These are phyloP conservation scores for Orius laevigatus DNA, from an alignment of 1,140 invertebrate species.

Conservation along the genomic window DNA sequence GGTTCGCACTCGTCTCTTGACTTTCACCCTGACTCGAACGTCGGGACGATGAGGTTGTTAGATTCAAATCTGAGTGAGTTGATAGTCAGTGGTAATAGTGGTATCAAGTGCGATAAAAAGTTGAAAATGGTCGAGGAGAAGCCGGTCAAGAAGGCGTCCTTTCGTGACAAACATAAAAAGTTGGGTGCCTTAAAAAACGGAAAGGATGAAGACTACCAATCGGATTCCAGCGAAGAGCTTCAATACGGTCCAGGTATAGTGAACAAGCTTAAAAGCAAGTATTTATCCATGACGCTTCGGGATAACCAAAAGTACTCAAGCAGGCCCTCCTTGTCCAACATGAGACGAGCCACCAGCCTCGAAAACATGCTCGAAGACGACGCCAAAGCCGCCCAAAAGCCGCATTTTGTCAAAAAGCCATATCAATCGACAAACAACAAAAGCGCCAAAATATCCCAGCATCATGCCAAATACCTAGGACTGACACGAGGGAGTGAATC, in stretches of 20 bases:
- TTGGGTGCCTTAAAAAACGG: constrained; percentile 8
- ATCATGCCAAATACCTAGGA: constrained; percentile 17
- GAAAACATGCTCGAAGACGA: constrained; percentile 67
- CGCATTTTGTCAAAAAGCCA: constrained; percentile 16
- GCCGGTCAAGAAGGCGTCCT: constrained; percentile 12
- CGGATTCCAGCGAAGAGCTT: constrained; percentile 55
- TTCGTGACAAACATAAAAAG: constrained; percentile 18
- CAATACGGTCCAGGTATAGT: constrained; percentile 86
- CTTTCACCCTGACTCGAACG: constrained; percentile 4
- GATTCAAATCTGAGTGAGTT: constrained; percentile 24
- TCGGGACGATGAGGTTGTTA: constrained; percentile 28
- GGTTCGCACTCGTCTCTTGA: not conserved
- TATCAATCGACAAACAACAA: constrained; percentile 2
- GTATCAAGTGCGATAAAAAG: constrained; percentile 8
- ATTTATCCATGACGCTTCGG: constrained; percentile 60
- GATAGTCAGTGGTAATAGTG: constrained; percentile 13
- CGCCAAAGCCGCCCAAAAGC: constrained; percentile 21
- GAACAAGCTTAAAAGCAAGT: constrained; percentile 65
- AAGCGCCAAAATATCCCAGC: constrained; percentile 16
- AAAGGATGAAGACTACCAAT: constrained; percentile 22
- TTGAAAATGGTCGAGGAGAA: constrained; percentile 17
- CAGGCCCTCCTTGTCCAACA: constrained; percentile 41
- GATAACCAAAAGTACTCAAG: constrained; percentile 38
- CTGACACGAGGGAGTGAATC: constrained; percentile 29
- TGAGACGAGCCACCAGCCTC: constrained; percentile 63